Base-by-base conservation (phyloP, 2,797 vertebrate species). In the Thunnus albacares region DNA sequence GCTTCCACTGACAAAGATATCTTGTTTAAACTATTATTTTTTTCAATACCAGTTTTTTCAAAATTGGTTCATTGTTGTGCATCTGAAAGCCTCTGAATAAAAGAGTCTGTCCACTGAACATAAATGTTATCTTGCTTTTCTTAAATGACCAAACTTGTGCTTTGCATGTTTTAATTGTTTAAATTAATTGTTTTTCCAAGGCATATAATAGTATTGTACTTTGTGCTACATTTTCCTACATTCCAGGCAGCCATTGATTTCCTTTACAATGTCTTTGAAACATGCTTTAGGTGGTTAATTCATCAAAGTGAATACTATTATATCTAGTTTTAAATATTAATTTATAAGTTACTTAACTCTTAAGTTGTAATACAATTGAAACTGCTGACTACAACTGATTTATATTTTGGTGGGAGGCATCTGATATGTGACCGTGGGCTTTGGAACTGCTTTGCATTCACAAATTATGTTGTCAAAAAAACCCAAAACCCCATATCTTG, bases 1-100 rank as follows among this genome's bases (percentile, higher is more conserved):
- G 22, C 38, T 14, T 65, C 71, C 52, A 79, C 26, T 30, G 18
- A 55, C 13, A 52, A 77, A 47, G 80, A 84, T 30, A 55, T 80
- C 67, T 55, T 65, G 64, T 45, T 47, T 38, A 26, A 69, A 56
- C 17, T 33, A 6, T 33, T 33, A 6, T 33, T 74, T 47, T 58
- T 43, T 17, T 14, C 6, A 7, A 24, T 6, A 33, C 30, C 30
- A 2, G 1, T 7, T 2, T 17, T 26, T 28, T 6, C 4, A 43
- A 60, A 51, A 69, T 47, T 17, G 38, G 12, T 41, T 66, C 11
- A 66, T 26, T 53, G 41, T 55, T 57, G 17, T 63, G 33, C n/a
- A 64, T 75, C 61, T 71, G 9, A 47, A 77, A 57, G 26, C n/a
- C 15, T 55, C 7, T 58, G 24, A 35, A 51, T 63, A 47, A 64